These are phyloP conservation scores for Tiaroga cobitis DNA, from an alignment of 2,797 vertebrate genomes.

Conservation along the genomic window DNA sequence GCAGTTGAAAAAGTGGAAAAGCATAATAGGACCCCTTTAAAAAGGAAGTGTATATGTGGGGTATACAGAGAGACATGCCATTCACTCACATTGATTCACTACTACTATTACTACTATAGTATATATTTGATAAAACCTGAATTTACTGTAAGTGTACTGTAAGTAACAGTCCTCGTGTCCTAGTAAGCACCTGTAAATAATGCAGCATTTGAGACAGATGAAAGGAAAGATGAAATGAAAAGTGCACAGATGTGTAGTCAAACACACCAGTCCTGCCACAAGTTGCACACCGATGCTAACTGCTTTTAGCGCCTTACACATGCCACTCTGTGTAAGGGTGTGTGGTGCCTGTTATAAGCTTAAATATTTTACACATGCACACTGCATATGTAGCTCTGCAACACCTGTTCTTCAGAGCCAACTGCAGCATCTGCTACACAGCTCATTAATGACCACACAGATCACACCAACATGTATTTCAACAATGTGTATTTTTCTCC, in stretches of 20 bases:
- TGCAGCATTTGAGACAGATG: slow-evolving; percentile 78
- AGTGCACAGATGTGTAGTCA: slow-evolving; percentile 74
- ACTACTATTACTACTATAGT: neutral
- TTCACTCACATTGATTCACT: neutral
- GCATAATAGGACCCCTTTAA: neutral
- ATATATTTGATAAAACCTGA: slow-evolving; percentile 32
- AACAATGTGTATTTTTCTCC: slow-evolving; percentile 27
- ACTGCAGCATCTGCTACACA: slow-evolving; percentile 81
- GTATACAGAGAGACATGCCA: neutral
- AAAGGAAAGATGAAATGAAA: slow-evolving; percentile 58
- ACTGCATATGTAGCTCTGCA: slow-evolving; percentile 79
- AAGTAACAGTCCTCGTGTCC: slow-evolving; percentile 66
- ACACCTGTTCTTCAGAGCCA: slow-evolving; percentile 80
- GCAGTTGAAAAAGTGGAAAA: too few relatives aligned
- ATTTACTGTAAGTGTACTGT: slow-evolving; percentile 6
- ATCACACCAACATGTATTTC: slow-evolving; percentile 19
- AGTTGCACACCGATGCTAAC: slow-evolving; percentile 63
- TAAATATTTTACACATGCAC: slow-evolving; percentile 84
- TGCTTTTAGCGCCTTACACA: slow-evolving; percentile 72
- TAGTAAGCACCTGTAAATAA: slow-evolving; percentile 79
- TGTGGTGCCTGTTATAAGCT: slow-evolving; percentile 78
- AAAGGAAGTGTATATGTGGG: neutral
- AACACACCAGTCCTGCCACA: slow-evolving; percentile 59
- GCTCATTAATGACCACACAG: slow-evolving; percentile 77
- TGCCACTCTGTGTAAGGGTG: slow-evolving; percentile 55